Base-by-base conservation (phyloP, 2,888 invertebrate species). In the Gari tellinella region DNA sequence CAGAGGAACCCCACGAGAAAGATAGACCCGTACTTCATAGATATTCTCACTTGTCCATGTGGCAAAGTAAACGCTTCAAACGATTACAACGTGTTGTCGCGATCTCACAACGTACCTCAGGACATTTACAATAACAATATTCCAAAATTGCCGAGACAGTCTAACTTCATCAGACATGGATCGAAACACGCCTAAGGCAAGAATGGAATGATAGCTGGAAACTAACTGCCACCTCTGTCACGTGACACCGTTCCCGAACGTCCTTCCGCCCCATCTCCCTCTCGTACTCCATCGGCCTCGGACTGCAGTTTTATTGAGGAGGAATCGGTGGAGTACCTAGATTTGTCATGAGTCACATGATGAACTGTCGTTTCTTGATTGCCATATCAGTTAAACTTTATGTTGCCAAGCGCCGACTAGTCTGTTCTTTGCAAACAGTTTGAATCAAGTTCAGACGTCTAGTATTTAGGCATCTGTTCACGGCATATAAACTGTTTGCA, bases 251-350 rank as follows among this genome's bases (percentile, higher is more conserved):
- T 81, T 17, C 84, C 83, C 2, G 84, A 81, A 8, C 79, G 85
- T 15, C 85, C 85, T 7, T 75, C 82, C 2, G 85, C 85, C 2
- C 86, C 86, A 17, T 85, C 86, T 7, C 86, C 86, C 4, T 79
- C 79, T n/a, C 58, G 63, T 41, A 86, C 85, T 1, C 86, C 85
- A n/a, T 81, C 81, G 2, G 48, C 63, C 15, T 81, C 77, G 3
- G 81, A 82, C 17, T 72, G 45, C 46, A 72, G 78, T 40, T 77
- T 70, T 41, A 64, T 73, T 14, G 77, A 82, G 17, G 85, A 85
- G n/a, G 86, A 86, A 65, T 78, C 84, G 4, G 77, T 85, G 15
- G 86, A 86, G 41, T 84, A 76, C 46, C 68, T 85, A 38, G 86
- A 86, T 61, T 57, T 81, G 26, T 70, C 70, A 10, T 82, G 61